phyloP scores from a whole-genome alignment of 2,113 vertebrate species.

The Cygnus buccinator region DNA sequence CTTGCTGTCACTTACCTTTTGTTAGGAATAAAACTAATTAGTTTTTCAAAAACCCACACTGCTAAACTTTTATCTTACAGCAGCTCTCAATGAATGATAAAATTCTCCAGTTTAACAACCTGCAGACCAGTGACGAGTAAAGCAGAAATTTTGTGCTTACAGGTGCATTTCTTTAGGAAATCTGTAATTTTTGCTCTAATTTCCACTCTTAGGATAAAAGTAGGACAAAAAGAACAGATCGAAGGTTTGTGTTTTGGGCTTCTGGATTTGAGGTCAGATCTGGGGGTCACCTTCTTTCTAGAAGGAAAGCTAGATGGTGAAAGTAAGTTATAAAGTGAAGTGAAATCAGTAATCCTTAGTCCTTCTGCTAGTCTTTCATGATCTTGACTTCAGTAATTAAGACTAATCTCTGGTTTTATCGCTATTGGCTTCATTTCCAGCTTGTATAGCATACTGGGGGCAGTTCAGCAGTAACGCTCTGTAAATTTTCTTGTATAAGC shows the following conservation, averaged over 20 bases:
- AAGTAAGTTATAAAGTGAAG: not conserved
- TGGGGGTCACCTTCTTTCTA: not conserved
- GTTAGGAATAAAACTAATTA: not conserved
- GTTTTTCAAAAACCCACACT: not conserved
- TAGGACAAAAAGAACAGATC: not conserved
- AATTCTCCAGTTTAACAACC: not conserved
- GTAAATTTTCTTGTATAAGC: not conserved
- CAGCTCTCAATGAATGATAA: not conserved
- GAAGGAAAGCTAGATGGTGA: not conserved
- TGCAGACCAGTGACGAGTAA: not conserved
- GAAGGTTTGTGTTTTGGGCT: not conserved
- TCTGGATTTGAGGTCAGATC: not conserved
- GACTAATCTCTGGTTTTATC: not conserved
- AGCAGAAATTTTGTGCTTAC: not conserved
- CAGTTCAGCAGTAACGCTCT: not conserved
- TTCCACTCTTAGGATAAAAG: not conserved
- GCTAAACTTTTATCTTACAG: not conserved
- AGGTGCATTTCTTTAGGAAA: not conserved
- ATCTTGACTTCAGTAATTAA: not conserved
- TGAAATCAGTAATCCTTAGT: not conserved
- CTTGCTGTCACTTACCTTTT: not conserved
- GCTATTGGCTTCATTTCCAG: not conserved
- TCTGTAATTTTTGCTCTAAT: not conserved
- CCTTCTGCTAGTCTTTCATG: not conserved
- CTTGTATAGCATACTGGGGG: not conserved